Evolutionary conservation across 1,140 invertebrate genomes (phyloP), one percentile per base, ranked within the genome.

Genomic region (Drosophila mayri): DNA sequence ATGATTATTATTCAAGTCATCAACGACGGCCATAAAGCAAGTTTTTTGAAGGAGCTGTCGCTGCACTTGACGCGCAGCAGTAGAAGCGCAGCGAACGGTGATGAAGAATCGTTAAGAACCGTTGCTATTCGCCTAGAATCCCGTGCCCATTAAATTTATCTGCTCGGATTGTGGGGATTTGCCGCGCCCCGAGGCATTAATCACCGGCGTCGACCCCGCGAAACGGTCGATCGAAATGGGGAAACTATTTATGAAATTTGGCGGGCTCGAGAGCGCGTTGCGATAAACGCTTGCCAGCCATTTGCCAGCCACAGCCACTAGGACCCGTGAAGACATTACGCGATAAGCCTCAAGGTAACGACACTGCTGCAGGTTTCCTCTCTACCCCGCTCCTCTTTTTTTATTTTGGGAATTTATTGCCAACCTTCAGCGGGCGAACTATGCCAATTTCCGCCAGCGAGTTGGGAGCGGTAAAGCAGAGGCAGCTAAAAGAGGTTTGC

Each of bases 1-100:
- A 85, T 88, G 85, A 88, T 88, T 88, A 88, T 88, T 88, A 88
- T 88, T 90, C 85, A 90, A 88, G 85, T 88, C 84, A 88, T 88
- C 85, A 88, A 81, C 85, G 78, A 79, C 71, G 83, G 58, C 55
- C 66, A 81, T 88, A 90, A 90, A 88, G 81, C 81, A 88, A 90
- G 83, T 81, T 88, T 88, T 88, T 70, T 85, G 75, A 65, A 80
- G 84, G 47, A 70, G 79, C 59, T 66, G 68, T 62, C 55, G 59
- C 30, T 62, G 77, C 85, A 88, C 85, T 88, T 90, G 44, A 65
- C 72, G 38, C 68, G 61, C 55, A 71, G 54, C 57, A 41, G 49
- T 14, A 44, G 40, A 49, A 47, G 46, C 57, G 65, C 46, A 65
- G 50, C 55, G 59, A 76, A 49, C 41, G 37, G 50, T 70, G 43